These are phyloP conservation scores for Drosophila repletoides DNA, from an alignment of 1,140 invertebrate genomes.

Conservation along the genomic window DNA sequence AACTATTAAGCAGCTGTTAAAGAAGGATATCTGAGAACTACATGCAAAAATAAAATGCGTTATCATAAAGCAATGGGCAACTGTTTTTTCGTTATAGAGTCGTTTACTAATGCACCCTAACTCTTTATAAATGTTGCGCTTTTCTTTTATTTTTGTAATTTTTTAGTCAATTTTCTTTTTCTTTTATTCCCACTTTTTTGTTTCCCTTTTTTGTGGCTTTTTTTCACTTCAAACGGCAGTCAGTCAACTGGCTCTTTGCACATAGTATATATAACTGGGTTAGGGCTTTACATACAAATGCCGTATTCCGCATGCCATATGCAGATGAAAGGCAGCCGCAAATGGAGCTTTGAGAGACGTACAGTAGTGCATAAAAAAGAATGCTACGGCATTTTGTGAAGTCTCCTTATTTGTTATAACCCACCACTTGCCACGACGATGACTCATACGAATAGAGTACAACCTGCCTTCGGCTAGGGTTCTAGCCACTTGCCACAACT, in stretches of 20 bases:
- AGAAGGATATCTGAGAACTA: too few species aligned
- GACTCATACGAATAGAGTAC: too few species aligned
- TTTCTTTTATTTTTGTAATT: not conserved
- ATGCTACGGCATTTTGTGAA: constrained; percentile 69
- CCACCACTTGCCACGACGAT: constrained; percentile 33
- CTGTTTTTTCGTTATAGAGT: not conserved
- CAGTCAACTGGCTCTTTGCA: constrained; percentile 17
- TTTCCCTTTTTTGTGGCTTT: constrained; percentile 13
- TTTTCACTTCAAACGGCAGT: constrained; percentile 23
- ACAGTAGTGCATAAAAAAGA: constrained; percentile 60
- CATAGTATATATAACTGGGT: constrained; percentile 29
- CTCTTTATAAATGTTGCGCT: not conserved
- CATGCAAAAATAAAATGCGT: not conserved
- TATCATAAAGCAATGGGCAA: not conserved
- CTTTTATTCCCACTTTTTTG: not conserved
- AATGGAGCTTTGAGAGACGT: not conserved
- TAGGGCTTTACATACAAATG: constrained; percentile 28
- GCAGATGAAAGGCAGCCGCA: constrained; percentile 17
- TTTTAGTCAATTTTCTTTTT: not conserved
- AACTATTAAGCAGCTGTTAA: too few species aligned
- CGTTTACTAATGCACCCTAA: not conserved
- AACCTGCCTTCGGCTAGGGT: too few species aligned
- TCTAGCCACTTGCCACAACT: too few species aligned
- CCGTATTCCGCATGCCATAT: constrained; percentile 14
- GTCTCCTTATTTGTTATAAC: constrained; percentile 52